Evolutionary conservation across 2,113 vertebrate genomes (phyloP).

Genomic region (Elachura formosa): DNA sequence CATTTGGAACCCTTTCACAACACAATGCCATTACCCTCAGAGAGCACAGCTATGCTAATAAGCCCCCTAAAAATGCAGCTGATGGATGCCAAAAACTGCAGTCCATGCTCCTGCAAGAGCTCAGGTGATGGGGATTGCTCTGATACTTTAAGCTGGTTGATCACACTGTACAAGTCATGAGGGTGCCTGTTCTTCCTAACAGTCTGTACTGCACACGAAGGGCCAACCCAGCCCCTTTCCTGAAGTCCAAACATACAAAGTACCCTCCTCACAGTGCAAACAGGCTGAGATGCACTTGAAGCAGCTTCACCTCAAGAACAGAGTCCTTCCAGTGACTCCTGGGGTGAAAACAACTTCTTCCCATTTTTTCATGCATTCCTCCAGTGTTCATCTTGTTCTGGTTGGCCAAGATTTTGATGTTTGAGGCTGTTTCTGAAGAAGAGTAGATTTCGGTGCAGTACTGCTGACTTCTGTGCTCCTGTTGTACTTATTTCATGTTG

Average conservation of each 20-base stretch:
- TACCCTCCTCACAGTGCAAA: background rate
- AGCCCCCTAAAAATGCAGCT: conserved; percentile 23
- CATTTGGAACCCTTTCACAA: background rate
- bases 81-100: background rate
- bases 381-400: background rate
- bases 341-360: background rate
- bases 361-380: background rate
- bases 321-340: background rate
- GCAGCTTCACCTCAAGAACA: background rate
- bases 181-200: background rate
- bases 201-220: background rate
- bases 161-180: background rate
- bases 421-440: background rate
- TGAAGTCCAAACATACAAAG: background rate
- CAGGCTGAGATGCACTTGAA: background rate
- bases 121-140: background rate
- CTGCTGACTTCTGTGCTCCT: background rate
- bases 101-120: background rate
- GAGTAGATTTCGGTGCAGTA: background rate
- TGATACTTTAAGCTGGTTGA: conserved; percentile 13
- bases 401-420: background rate
- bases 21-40: too few species aligned
- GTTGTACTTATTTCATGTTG: background rate
- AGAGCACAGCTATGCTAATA: background rate
- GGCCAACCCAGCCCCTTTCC: background rate